Evolutionary conservation across 2,797 vertebrate species (phyloP), one percentile per base, ranked within the genome.

Genomic region (Characodon lateralis): DNA sequence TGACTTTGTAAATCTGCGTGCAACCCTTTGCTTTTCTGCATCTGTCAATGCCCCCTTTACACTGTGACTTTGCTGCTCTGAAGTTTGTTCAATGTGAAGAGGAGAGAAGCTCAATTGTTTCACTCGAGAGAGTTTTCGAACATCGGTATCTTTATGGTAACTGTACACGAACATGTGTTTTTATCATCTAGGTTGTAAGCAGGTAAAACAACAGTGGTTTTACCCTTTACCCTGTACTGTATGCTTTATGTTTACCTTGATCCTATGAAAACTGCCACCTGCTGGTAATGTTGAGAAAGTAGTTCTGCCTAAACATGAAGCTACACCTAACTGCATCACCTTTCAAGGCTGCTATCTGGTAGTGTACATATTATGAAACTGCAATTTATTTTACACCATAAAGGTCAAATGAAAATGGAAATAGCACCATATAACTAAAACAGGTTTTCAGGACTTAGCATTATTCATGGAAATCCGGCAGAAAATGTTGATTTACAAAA

Each of bases 341-440:
- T 74, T 72, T 59, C 39, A 84, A 82, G 74, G 74, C 80, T 68
- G 88, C 85, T 77, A 79, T 88, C 89, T 87, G 81, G 80, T 88
- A 86, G 85, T 92, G 88, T 90, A 92, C 35, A 92, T 92, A 93
- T 77, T 89, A 85, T 89, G 86, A 93, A 88, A 90, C 91, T 91
- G 90, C 87, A 83, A 88, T 92, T 92, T 92, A 90, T 91, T 93
- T 92, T 91, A 91, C 92, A 92, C 93, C 90, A 88, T 88, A 79
- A 82, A 89, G 76, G 83, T 91, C 81, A 86, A 85, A 91, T 88
- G 81, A 88, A 85, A 89, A 82, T 86, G 77, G 84, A 91, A 77
- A 87, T 76, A 88, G 61, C 72, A 43, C 31, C 48, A 26, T 59
- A 46, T 66, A 76, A 78, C 75, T 83, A 80, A 80, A 84, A 79